Evolutionary conservation across 1,140 invertebrate species (phyloP).

Genomic region (Coboldia fuscipes): DNA sequence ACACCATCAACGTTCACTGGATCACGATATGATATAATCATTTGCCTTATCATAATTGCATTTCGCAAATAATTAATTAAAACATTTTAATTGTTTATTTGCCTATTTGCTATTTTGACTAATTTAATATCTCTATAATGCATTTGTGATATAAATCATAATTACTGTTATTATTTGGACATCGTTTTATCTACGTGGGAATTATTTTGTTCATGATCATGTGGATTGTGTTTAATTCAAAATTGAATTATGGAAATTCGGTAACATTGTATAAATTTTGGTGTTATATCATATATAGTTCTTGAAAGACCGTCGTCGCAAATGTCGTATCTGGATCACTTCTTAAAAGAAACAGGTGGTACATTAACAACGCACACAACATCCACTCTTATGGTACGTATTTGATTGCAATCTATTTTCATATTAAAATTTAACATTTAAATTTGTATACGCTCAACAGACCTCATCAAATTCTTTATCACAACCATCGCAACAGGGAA

Average conservation of each 20-base stretch:
- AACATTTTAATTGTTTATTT: too few relatives aligned
- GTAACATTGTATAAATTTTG: neutral
- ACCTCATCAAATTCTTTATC: conserved; percentile 5
- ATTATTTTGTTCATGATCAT: too few relatives aligned
- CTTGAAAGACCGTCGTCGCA: conserved; percentile 66
- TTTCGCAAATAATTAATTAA: too few relatives aligned
- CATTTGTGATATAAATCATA: too few relatives aligned
- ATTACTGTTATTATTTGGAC: too few relatives aligned
- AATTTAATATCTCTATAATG: too few relatives aligned
- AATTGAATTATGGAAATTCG: neutral
- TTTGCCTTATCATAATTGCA: too few relatives aligned
- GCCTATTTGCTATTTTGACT: too few relatives aligned
- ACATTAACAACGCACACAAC: conserved; percentile 6
- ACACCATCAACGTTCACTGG: too few relatives aligned
- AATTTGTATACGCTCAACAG: conserved; percentile 11
- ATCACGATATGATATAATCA: too few relatives aligned
- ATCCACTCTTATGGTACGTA: conserved; percentile 1
- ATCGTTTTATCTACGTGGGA: too few relatives aligned
- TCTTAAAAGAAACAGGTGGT: conserved; percentile 51
- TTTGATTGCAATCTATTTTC: conserved; percentile 6
- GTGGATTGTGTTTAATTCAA: too few relatives aligned
- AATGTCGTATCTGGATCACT: conserved; percentile 75
- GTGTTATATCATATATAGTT: conserved; percentile 28
- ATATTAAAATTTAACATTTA: neutral
- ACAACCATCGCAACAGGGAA: conserved; percentile 4